These are phyloP conservation scores for Pavo muticus DNA, from an alignment of 2,113 vertebrate genomes.

Conservation along the genomic window DNA sequence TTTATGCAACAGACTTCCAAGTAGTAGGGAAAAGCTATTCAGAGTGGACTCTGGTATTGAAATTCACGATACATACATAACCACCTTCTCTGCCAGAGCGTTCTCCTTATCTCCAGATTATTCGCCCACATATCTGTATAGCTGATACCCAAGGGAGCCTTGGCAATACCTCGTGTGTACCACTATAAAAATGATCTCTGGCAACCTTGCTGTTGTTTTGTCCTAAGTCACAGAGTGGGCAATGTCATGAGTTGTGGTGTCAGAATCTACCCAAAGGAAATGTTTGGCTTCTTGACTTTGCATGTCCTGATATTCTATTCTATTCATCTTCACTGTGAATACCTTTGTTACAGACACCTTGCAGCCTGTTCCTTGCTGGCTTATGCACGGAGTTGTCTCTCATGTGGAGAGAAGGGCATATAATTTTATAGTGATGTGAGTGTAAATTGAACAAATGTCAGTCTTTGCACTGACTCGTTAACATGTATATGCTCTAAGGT, in stretches of 20 bases:
- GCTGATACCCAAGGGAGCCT: not conserved
- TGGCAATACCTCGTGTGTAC: accelerated
- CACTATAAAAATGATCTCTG: not conserved
- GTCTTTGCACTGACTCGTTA: not conserved
- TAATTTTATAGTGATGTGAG: not conserved
- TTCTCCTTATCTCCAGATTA: not conserved
- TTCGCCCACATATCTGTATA: not conserved
- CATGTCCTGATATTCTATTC: not conserved
- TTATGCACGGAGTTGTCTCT: not conserved
- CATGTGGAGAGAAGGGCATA: accelerated
- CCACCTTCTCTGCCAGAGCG: not conserved
- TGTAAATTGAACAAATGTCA: not conserved
- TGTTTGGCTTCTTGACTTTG: not conserved
- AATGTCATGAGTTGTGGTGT: not conserved
- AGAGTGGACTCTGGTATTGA: not conserved
- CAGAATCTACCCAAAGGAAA: not conserved
- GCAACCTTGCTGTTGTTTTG: not conserved
- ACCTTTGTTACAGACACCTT: not conserved
- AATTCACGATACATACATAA: not conserved
- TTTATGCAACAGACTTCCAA: not conserved
- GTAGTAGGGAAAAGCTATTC: not conserved
- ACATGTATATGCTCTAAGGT: not conserved
- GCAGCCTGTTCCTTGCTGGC: not conserved
- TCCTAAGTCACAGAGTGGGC: not conserved
- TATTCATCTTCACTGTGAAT: not conserved